These are phyloP conservation scores for Dryas iulia DNA, from an alignment of 1,140 invertebrate species.

Conservation along the genomic window DNA sequence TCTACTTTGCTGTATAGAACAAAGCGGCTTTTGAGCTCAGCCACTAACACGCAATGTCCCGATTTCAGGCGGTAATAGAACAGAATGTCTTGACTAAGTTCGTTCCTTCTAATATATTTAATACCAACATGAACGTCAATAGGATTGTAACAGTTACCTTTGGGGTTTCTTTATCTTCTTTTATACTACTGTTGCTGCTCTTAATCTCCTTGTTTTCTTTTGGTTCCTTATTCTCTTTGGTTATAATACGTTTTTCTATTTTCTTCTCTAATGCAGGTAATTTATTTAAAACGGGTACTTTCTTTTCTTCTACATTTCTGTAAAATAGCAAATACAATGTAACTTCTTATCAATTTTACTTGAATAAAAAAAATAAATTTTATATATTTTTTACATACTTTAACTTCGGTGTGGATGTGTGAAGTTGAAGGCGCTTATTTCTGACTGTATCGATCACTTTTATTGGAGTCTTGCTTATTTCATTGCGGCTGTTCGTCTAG, in stretches of 20 bases:
- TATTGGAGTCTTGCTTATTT: slow-evolving; percentile 37
- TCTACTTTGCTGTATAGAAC: too few relatives aligned
- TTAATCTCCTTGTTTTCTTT: slow-evolving; percentile 52
- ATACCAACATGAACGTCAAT: too few relatives aligned
- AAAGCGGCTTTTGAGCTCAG: too few relatives aligned
- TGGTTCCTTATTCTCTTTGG: slow-evolving; percentile 72
- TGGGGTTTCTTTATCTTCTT: slow-evolving; percentile 42
- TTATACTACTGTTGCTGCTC: slow-evolving; percentile 34
- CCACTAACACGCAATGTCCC: too few relatives aligned
- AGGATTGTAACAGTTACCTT: slow-evolving; percentile 34
- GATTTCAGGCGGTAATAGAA: too few relatives aligned
- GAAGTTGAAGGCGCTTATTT: slow-evolving; percentile 49
- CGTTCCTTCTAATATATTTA: too few relatives aligned
- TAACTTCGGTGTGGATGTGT: slow-evolving; percentile 61
- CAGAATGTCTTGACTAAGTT: too few relatives aligned
- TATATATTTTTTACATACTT: slow-evolving; percentile 38
- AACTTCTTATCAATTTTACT: neutral
- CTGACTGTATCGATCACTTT: slow-evolving; percentile 41
- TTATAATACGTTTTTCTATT: slow-evolving; percentile 46
- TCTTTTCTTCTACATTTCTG: slow-evolving; percentile 52
- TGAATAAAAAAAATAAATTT: neutral
- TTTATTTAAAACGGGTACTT: slow-evolving; percentile 37
- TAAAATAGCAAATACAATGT: neutral
- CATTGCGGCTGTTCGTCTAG: slow-evolving; percentile 52
- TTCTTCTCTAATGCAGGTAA: slow-evolving; percentile 51